Base-by-base conservation (phyloP, 2,888 invertebrate genomes). In the Parnassius mnemosyne region DNA sequence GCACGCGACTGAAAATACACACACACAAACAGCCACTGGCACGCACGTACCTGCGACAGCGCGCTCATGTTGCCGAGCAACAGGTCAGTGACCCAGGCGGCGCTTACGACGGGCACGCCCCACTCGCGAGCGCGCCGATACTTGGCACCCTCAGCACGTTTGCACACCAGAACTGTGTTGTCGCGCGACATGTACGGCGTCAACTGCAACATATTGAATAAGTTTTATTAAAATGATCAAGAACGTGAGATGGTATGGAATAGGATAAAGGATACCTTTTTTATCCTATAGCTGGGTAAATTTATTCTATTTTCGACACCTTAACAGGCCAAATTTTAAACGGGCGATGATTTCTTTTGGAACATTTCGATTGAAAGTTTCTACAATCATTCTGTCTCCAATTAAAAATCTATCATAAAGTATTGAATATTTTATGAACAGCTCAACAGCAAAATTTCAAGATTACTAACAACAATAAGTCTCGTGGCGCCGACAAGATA, bases 1-100 rank as follows among this genome's bases (percentile, higher is more conserved):
- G 79, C 98, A 99, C 0, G 99, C 95, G 20, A 20, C 20, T 16
- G n/a, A n/a, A 1, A 16, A 16, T 2, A 16, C 16, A 16, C 16
- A 16, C 16, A 16, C 2, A 16, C 16, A 16, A 1, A 16, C 16
- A 16, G 16, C 1, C 16, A 16, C 16, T 16, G 16, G 16, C 16
- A 16, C n/a, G n/a, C n/a, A 42, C 16, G 54, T 64, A 89, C 93
- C 84, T 96, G 96, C 66, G 95, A 94, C 50, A 97, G 87, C 0
- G 96, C 96, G 66, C 94, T 94, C 82, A 96, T 94, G 82, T 97
- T 96, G 0, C 98, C 98, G 62, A 98, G 94, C 78, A 98, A 93
- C 59, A 99, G 93, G 82, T 99, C 98, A 46, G 96, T 97, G 68
- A 99, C 89, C 98, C 98, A 99, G 70, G 96, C 95, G 1, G 97